Conservation (phyloP, 2,797 vertebrate genomes). For the Poecilia gillii region DNA sequence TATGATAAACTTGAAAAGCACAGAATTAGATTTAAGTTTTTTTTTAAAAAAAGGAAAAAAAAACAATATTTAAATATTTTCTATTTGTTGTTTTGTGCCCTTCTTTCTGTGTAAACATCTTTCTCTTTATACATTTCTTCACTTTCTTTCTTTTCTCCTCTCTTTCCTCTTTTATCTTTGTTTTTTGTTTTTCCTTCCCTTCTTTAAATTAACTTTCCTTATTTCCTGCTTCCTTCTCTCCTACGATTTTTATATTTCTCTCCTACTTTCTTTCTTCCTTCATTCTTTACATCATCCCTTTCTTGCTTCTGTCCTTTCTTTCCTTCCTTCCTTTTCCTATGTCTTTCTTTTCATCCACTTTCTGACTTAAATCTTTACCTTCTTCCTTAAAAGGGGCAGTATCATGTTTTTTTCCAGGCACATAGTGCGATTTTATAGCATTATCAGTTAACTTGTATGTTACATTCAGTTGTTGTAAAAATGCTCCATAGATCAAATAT, state of each 20-base stretch:
- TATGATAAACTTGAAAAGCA: neutral
- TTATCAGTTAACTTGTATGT: too few species aligned
- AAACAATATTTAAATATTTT: neutral
- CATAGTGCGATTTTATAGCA: too few species aligned
- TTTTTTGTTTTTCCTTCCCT: neutral
- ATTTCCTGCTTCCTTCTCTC: neutral
- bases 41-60: too few species aligned
- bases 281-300: neutral
- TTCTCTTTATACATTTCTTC: neutral
- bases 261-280: neutral
- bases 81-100: neutral
- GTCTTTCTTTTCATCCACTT: neutral
- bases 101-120: neutral
- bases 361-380: neutral
- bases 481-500: too few species aligned
- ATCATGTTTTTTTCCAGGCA: too few species aligned
- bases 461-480: too few species aligned
- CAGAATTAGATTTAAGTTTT: neutral
- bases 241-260: neutral
- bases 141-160: neutral
- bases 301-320: neutral
- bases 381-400: neutral
- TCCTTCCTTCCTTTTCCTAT: neutral
- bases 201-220: neutral
- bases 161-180: neutral